A percentile compares a stretch with the other conserved stretches of the same genome.
phyloP scores from a whole-genome alignment of 1,140 invertebrate genomes.

The Drosophila lacertosa region DNA sequence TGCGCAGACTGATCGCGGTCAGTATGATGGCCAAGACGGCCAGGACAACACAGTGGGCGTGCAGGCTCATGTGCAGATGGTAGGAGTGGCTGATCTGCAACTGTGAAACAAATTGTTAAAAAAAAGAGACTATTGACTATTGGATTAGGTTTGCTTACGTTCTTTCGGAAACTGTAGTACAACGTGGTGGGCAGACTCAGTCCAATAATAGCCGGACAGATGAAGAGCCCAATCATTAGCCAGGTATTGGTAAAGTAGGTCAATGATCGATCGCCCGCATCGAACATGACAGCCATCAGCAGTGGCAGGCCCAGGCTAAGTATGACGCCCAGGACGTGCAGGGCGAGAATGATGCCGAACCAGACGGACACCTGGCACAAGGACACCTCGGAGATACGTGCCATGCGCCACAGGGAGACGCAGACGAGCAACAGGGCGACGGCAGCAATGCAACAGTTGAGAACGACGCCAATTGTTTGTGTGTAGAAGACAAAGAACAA shows the following conservation, averaged over 20 bases:
- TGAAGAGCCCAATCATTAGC: constrained; percentile 86
- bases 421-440: constrained; percentile 83
- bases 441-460: constrained; percentile 86
- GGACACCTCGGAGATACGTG: constrained; percentile 41
- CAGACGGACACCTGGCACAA: constrained; percentile 44
- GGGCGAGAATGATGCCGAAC: constrained; percentile 57
- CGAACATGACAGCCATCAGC: constrained; percentile 84
- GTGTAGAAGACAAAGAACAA: constrained; percentile 88
- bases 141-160: constrained; percentile 72
- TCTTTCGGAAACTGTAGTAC: constrained; percentile 82
- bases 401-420: constrained; percentile 66
- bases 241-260: constrained; percentile 89
- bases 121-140: not conserved
- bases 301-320: constrained; percentile 85
- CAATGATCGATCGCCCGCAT: constrained; percentile 85
- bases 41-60: constrained; percentile 68
- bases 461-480: constrained; percentile 85
- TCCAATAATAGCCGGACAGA: constrained; percentile 85
- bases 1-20: constrained; percentile 63
- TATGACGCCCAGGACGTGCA: constrained; percentile 66
- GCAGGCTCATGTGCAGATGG: constrained; percentile 70
- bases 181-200: constrained; percentile 69
- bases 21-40: constrained; percentile 58
- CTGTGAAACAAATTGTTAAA: constrained; percentile 19
- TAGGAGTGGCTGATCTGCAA: constrained; percentile 59